These are phyloP conservation scores for Heloderma charlesbogerti DNA, from an alignment of 2,113 vertebrate genomes.

Conservation along the genomic window DNA sequence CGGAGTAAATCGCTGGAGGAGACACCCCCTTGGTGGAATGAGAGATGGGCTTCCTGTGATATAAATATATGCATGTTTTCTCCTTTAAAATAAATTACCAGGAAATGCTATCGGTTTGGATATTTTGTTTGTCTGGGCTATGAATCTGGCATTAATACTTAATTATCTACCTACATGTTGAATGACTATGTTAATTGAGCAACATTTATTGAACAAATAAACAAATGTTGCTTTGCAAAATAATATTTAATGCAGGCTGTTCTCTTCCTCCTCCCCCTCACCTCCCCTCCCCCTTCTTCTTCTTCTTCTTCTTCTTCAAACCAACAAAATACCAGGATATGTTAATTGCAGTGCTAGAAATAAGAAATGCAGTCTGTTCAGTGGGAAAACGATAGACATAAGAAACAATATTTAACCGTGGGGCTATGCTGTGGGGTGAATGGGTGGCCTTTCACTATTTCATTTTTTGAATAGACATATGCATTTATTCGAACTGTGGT, in stretches of 20 bases:
- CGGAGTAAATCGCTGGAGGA: too few species aligned
- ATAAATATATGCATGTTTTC: neutral
- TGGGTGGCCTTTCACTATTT: neutral
- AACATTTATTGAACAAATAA: conserved; percentile 1
- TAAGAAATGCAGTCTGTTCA: neutral
- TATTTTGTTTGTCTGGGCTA: neutral
- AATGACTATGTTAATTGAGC: conserved; percentile 4
- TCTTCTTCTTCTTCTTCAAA: neutral
- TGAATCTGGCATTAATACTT: neutral
- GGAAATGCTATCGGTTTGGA: neutral
- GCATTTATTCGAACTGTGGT: too few species aligned
- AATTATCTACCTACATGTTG: neutral
- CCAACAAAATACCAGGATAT: neutral
- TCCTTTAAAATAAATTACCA: neutral
- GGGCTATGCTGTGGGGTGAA: too few species aligned
- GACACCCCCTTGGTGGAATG: neutral
- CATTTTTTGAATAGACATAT: neutral
- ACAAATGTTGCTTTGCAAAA: conserved; percentile 1
- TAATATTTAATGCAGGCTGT: neutral
- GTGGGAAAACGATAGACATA: neutral
- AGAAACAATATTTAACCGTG: neutral
- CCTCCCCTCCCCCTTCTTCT: too few species aligned
- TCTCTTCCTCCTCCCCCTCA: too few species aligned
- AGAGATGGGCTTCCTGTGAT: neutral
- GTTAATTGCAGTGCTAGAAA: neutral